These are phyloP conservation scores for Melanotaenia boesemani DNA, from an alignment of 2,797 vertebrate genomes.

Conservation along the genomic window DNA sequence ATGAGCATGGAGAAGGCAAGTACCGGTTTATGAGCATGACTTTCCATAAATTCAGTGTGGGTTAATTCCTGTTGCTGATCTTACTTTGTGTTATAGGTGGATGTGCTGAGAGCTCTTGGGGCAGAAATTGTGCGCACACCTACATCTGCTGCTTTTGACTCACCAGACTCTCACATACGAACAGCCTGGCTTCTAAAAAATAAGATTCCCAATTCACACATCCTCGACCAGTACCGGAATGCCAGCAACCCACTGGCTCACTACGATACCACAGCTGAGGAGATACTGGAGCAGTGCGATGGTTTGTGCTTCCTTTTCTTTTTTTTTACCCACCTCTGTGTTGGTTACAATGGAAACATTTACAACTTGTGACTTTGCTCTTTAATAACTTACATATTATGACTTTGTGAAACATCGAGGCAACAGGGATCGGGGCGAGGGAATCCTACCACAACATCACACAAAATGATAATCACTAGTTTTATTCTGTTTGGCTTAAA, in stretches of 20 bases:
- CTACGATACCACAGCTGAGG: conserved; percentile 92
- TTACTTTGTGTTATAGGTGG: conserved; percentile 79
- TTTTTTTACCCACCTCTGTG: background rate
- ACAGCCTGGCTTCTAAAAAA: conserved; percentile 91
- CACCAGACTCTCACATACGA: conserved; percentile 90
- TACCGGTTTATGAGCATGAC: background rate
- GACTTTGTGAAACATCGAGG: background rate
- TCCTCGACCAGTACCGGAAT: conserved; percentile 93
- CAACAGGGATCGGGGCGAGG: background rate
- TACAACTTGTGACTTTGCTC: background rate
- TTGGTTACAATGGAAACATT: background rate
- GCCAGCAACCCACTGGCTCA: conserved; percentile 91
- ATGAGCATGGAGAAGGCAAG: conserved; percentile 93
- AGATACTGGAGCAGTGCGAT: conserved; percentile 92
- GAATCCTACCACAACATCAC: background rate
- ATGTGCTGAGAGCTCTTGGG: conserved; percentile 89
- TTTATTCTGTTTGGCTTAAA: background rate
- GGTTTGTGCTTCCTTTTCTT: conserved; percentile 74
- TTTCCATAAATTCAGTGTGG: rapidly evolving
- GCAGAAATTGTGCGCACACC: conserved; percentile 93
- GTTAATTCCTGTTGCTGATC: background rate
- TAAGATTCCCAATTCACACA: conserved; percentile 90
- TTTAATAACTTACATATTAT: background rate
- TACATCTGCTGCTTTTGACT: conserved; percentile 90
- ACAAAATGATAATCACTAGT: background rate